phyloP scores from a whole-genome alignment of 2,888 invertebrate species.

The Chrysina gloriosa region DNA sequence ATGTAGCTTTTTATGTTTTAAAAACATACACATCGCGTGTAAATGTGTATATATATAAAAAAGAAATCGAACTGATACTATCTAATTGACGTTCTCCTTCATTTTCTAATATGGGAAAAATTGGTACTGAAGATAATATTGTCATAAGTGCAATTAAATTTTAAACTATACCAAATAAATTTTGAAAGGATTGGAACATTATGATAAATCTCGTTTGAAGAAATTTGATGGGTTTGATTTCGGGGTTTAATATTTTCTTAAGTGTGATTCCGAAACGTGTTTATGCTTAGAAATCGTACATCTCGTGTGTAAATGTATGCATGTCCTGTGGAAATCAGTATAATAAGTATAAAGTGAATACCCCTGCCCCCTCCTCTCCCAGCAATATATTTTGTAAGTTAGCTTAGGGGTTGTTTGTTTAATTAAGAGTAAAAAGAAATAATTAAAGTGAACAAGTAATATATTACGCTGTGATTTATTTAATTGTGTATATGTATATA shows the following conservation, averaged over 20 bases:
- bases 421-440: not conserved
- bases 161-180: conserved; percentile 48
- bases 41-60: conserved; percentile 3
- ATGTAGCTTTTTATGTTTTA: conserved; percentile 1
- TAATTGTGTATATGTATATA: conserved; percentile 50
- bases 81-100: not conserved
- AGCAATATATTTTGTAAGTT: conserved; percentile 27
- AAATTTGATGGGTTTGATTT: not conserved
- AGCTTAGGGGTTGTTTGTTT: conserved; percentile 23
- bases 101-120: conserved; percentile 42
- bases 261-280: not conserved
- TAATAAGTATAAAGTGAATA: conserved; percentile 1
- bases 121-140: conserved; percentile 23
- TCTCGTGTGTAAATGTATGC: not conserved
- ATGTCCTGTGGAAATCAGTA: not conserved
- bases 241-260: not conserved
- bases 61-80: conserved; percentile 24
- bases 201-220: not conserved
- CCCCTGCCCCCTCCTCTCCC: not conserved
- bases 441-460: conserved; percentile 20
- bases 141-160: conserved; percentile 49
- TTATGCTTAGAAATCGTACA: not conserved
- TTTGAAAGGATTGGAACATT: conserved; percentile 32
- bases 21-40: not conserved
- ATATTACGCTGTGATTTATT: conserved; percentile 54